phyloP scores from a whole-genome alignment of 2,797 vertebrate genomes.

The Anolis apletophallus region DNA sequence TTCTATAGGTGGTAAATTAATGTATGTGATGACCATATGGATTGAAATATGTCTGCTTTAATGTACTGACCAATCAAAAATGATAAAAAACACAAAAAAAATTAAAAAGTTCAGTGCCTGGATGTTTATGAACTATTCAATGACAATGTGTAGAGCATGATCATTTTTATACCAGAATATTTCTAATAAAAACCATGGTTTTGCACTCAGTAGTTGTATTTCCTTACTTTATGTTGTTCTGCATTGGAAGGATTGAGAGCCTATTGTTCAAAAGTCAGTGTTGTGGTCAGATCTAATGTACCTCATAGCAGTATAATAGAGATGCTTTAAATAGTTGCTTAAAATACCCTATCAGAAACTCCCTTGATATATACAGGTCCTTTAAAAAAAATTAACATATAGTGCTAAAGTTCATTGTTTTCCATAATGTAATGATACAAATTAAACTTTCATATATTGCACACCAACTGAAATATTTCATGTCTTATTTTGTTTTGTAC shows the following conservation, averaged over 20 bases:
- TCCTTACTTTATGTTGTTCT: conserved; percentile 54
- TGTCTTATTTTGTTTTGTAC: no score
- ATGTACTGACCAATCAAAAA: conserved; percentile 89
- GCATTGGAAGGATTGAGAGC: conserved; percentile 9
- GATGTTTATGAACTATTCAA: conserved; percentile 92
- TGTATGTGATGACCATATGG: conserved; percentile 89
- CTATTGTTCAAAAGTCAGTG: conserved; percentile 2
- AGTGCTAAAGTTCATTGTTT: no score
- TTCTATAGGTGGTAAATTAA: conserved; percentile 92
- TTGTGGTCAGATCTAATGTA: neutral
- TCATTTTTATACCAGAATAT: conserved; percentile 96
- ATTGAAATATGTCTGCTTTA: conserved; percentile 88
- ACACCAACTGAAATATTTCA: no score
- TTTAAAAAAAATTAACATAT: no score
- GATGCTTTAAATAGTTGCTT: neutral
- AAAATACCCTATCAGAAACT: neutral
- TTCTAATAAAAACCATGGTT: conserved; percentile 97
- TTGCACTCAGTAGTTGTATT: conserved; percentile 81
- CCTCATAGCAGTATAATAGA: neutral
- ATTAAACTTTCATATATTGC: no score
- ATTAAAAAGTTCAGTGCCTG: conserved; percentile 95
- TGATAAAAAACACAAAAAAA: conserved; percentile 72
- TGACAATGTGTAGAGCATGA: conserved; percentile 94
- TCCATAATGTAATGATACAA: no score
- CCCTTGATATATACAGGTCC: neutral